A percentile compares a stretch with the other conserved stretches of the same genome.
Evolutionary conservation across 1,140 invertebrate genomes (phyloP).

Genomic region (Lordiphosa stackelbergi): DNA sequence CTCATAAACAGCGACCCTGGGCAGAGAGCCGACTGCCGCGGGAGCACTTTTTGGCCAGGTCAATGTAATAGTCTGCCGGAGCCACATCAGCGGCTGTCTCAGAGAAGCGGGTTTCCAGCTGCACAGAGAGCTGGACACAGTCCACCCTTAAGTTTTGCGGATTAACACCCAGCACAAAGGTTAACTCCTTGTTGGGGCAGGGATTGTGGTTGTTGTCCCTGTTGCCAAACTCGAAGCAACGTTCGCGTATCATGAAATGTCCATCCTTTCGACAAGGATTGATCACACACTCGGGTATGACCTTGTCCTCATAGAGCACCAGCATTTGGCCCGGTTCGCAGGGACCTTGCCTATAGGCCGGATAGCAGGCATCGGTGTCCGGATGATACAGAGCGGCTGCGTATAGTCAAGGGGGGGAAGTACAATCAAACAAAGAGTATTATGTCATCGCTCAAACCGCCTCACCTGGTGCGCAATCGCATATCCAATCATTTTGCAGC

Average conservation of each 20-base stretch:
- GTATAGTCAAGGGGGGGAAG: conserved; percentile 18
- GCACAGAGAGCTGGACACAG: conserved; percentile 76
- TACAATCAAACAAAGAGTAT: conserved; percentile 12
- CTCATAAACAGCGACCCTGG: conserved; percentile 36
- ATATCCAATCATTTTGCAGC: conserved; percentile 81
- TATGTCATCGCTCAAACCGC: conserved; percentile 47
- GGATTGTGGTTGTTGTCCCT: conserved; percentile 36
- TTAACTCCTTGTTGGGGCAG: conserved; percentile 75
- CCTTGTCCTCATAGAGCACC: conserved; percentile 78
- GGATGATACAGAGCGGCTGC: conserved; percentile 82
- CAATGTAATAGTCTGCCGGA: conserved; percentile 50
- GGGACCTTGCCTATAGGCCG: conserved; percentile 81
- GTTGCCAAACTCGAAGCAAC: conserved; percentile 78
- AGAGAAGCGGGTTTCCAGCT: conserved; percentile 58
- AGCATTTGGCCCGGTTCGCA: conserved; percentile 80
- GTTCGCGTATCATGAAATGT: conserved; percentile 77
- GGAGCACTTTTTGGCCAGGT: conserved; percentile 53
- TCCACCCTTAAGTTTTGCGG: conserved; percentile 77
- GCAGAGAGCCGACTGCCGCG: conserved; percentile 52
- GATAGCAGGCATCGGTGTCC: conserved; percentile 80
- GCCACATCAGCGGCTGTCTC: conserved; percentile 17
- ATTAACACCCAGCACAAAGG: conserved; percentile 78
- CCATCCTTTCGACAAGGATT: conserved; percentile 81
- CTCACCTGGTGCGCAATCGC: conserved; percentile 82
- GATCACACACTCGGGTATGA: conserved; percentile 79